These are phyloP conservation scores for Himalopsyche phryganea DNA, from an alignment of 1,140 invertebrate species.

Conservation along the genomic window DNA sequence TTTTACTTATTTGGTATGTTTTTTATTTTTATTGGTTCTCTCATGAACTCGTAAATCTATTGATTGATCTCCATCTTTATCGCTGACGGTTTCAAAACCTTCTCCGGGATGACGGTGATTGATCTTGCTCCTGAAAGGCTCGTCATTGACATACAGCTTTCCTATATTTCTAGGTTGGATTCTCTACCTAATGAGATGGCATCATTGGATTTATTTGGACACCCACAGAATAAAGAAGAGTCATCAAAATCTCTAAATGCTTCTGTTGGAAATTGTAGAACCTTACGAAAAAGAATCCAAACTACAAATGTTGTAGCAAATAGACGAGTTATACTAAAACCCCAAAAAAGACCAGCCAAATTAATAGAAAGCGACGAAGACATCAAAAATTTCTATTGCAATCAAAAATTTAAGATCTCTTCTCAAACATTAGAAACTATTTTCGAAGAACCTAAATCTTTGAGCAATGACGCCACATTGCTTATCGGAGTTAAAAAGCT, in stretches of 20 bases:
- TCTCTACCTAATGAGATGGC: conserved; percentile 30
- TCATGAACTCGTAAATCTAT: too few species aligned
- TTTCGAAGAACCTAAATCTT: conserved; percentile 29
- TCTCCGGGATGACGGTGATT: too few species aligned
- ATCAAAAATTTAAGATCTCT: conserved; percentile 22
- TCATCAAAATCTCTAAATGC: not conserved
- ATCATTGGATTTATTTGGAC: conserved; percentile 25
- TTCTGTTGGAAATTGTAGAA: conserved; percentile 3
- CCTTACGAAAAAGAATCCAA: conserved; percentile 8
- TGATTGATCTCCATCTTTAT: too few species aligned
- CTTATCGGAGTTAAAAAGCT: conserved; percentile 28
- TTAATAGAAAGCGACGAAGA: conserved; percentile 17
- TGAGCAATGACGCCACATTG: conserved; percentile 18
- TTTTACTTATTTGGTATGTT: too few species aligned
- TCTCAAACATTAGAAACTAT: conserved; percentile 32
- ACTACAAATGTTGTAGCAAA: conserved; percentile 12
- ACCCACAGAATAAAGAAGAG: conserved; percentile 9
- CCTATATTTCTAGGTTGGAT: conserved; percentile 28
- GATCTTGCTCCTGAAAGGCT: too few species aligned
- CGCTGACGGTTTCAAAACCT: too few species aligned
- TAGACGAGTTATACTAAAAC: conserved; percentile 32
- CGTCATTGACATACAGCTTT: too few species aligned
- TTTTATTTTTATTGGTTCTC: too few species aligned
- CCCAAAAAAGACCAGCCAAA: conserved; percentile 17
- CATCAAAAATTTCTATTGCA: conserved; percentile 25